phyloP scores from a whole-genome alignment of 2,113 vertebrate species.

The Chionomys nivalis region DNA sequence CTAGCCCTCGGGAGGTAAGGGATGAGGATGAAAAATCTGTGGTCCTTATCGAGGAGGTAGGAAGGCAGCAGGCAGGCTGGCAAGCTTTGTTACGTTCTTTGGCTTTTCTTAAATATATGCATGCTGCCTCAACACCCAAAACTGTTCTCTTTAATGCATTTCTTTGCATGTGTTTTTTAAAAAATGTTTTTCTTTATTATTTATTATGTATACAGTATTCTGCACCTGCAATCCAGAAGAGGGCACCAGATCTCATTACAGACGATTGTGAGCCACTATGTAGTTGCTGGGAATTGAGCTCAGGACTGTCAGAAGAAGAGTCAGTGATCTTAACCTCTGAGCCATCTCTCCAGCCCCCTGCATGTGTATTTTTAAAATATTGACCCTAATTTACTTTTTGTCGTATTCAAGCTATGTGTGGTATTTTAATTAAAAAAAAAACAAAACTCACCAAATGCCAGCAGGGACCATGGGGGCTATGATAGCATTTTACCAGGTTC shows the following conservation, averaged over 20 bases:
- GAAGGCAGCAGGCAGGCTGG: too few relatives aligned
- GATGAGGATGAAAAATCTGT: neutral
- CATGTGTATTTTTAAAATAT: neutral
- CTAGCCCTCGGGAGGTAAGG: neutral
- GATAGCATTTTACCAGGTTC: neutral
- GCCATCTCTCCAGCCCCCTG: too few relatives aligned
- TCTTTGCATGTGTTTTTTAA: neutral
- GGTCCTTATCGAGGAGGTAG: too few relatives aligned
- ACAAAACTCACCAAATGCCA: neutral
- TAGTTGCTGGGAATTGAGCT: too few relatives aligned
- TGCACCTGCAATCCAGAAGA: too few relatives aligned
- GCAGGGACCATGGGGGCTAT: neutral
- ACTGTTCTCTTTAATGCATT: neutral
- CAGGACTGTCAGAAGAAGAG: too few relatives aligned
- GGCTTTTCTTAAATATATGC: neutral
- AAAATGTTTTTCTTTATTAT: too few relatives aligned
- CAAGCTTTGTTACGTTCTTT: neutral
- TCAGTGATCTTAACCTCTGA: too few relatives aligned
- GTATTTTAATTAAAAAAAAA: constrained; percentile 1
- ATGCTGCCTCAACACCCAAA: neutral
- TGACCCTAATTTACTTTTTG: constrained; percentile 9
- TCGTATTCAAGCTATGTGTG: constrained; percentile 41
- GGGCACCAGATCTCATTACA: too few relatives aligned
- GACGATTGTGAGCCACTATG: too few relatives aligned
- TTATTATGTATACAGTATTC: too few relatives aligned